Evolutionary conservation across 2,113 vertebrate species (phyloP), one percentile per base, ranked within the genome.

Genomic region (Cottus gobio): DNA sequence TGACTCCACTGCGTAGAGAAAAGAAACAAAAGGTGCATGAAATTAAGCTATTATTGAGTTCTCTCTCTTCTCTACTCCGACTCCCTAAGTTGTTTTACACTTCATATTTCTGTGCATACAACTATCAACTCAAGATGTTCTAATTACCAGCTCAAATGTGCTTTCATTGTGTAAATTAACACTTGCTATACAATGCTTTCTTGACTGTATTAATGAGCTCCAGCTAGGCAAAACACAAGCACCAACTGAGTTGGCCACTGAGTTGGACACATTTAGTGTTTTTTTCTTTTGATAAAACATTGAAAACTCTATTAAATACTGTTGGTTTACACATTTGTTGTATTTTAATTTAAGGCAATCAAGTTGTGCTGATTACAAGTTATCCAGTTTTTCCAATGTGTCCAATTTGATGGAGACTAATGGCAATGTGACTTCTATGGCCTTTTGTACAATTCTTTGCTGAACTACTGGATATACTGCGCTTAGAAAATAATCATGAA

Each of bases 121-220:
- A 31, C 36, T 1, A 18, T 70, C 28, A 75, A 39, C 63, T 37
- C 48, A 37, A 42, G 28, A 76, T 75, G 44, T 69, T 79, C 5
- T 84, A 90, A 83, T 85, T 80, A 63, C 37, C 50, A 58, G 58
- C 62, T 7, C 18, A 63, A 84, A 62, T 75, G 18, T 24, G 54
- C 70, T 66, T 63, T 58, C 28, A 58, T 22, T 71, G 37, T 82
- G 70, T 72, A 70, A 80, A 73, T 84, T 26, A 79, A 30, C 57
- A 62, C 28, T 75, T 85, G 39, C 80, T 67, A 65, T 74, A 77
- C 26, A 42, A 52, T 30, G 46, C 20, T 36, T 39, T 60, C 70
- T 78, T 76, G 48, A 69, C 75, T 75, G 52, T 34, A 30, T 75
- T 46, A 87, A 50, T 62, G 52, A 79, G 75, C 71, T 82, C 69